Percentiles rank a stretch among this genome's conserved stretches.
Evolutionary conservation across 2,113 vertebrate genomes (phyloP).

Genomic region (Numida meleagris): DNA sequence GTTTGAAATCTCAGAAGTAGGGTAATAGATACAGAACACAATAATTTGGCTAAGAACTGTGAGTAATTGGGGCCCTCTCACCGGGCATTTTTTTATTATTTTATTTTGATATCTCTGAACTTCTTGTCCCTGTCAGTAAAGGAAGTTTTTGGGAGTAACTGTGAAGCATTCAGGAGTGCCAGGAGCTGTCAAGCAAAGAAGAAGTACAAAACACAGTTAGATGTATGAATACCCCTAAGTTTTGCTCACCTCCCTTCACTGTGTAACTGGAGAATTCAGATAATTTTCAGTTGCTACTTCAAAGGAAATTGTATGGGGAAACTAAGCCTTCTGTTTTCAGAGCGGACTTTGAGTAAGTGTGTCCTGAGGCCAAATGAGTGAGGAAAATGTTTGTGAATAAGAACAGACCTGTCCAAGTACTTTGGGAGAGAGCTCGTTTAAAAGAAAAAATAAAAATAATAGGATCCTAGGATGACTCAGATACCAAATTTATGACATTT

Average conservation of each 20-base stretch:
- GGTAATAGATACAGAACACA: neutral
- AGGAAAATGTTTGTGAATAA: neutral
- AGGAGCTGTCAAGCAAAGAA: neutral
- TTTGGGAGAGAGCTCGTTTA: neutral
- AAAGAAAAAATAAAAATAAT: neutral
- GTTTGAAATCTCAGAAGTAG: neutral
- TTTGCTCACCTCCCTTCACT: neutral
- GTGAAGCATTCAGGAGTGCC: neutral
- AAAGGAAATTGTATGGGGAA: neutral
- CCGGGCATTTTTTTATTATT: rapidly evolving
- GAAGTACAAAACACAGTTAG: neutral
- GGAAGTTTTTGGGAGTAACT: rapidly evolving
- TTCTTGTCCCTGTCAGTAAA: neutral
- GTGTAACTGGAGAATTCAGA: neutral
- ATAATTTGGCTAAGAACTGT: neutral
- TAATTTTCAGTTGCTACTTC: neutral
- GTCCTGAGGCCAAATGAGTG: neutral
- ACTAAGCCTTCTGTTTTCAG: neutral
- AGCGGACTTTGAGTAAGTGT: neutral
- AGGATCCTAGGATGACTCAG: neutral
- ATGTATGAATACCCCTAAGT: rapidly evolving
- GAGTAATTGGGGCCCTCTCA: neutral
- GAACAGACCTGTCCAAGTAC: neutral
- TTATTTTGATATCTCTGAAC: neutral
- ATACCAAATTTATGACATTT: neutral